Percentiles rank a stretch among this genome's conserved stretches.
These are phyloP conservation scores for Dolichopus griseipennis DNA, from an alignment of 2,888 invertebrate genomes.

Conservation along the genomic window DNA sequence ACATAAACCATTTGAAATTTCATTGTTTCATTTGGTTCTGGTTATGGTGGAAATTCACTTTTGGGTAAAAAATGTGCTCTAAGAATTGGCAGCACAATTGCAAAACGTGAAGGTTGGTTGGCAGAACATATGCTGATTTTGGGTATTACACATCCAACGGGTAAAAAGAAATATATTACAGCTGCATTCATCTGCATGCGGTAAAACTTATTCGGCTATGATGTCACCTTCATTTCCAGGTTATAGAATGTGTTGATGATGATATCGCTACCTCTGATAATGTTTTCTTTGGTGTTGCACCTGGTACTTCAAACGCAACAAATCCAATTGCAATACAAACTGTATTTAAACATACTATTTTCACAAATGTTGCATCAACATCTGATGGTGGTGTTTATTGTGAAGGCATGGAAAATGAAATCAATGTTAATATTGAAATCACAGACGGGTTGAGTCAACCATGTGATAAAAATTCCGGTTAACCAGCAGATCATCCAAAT, in stretches of 20 bases:
- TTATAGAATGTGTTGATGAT: too few species aligned
- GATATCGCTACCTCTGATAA: slow-evolving; percentile 99
- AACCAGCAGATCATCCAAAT: too few species aligned
- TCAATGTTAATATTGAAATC: slow-evolving; percentile 51
- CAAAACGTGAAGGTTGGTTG: too few species aligned
- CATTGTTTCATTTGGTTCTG: slow-evolving; percentile 64
- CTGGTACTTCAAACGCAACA: too few species aligned
- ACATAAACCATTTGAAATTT: slow-evolving; percentile 54
- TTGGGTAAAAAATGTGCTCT: slow-evolving; percentile 97
- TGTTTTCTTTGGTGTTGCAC: slow-evolving; percentile 98
- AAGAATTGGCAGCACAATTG: slow-evolving; percentile 90
- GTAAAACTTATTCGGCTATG: too few species aligned
- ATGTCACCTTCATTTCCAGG: too few species aligned
- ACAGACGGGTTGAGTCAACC: slow-evolving; percentile 78
- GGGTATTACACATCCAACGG: slow-evolving; percentile 85
- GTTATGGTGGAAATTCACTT: slow-evolving; percentile 94
- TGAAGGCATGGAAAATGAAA: slow-evolving; percentile 77
- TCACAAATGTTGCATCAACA: too few species aligned
- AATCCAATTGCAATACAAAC: too few species aligned
- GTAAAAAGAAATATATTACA: slow-evolving; percentile 84
- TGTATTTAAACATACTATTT: too few species aligned
- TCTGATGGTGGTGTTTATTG: slow-evolving; percentile 95
- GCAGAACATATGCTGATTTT: slow-evolving; percentile 99
- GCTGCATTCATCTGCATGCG: slow-evolving; percentile 98
- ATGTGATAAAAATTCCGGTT: slow-evolving; percentile 60